Evolutionary conservation across 2,888 invertebrate species (phyloP), one percentile per base, ranked within the genome.

Genomic region (Epistrophella euchroma): DNA sequence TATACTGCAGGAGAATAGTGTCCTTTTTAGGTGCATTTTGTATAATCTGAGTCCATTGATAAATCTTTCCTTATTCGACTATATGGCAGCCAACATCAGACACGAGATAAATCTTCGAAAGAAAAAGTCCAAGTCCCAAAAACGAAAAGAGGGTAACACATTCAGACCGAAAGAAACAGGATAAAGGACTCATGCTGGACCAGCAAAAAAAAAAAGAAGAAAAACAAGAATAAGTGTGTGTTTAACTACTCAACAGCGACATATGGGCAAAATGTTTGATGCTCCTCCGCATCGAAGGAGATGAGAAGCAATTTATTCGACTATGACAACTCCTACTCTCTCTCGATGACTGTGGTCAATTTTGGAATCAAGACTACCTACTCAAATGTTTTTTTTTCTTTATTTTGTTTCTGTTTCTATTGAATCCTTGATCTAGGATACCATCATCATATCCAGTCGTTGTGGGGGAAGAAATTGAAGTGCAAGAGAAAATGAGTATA

Each of bases 301-400:
- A 72, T 64, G 81, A 45, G 60, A 11, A 70, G 62, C 76, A 81
- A 71, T 81, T 56, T 76, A 55, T 81, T 66, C 66, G 50, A 40
- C 58, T 60, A 62, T 55, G 70, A 71, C 66, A 52, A 55, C 74
- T 74, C 45, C 55, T 70, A 74, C 43, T 28, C 68, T 60, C 37
- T 19, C 47, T 40, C 28, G 13, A 77, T 22, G 77, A 25, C 45
- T 81, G 66, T 78, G 72, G 77, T 83, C 78, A 83, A 82, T 73
- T 77, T 73, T 22, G 40, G 55, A 77, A 83, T 68, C 55, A 45
- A 68, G 77, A 78, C 68, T 55, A 55, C 52, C 60, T 60, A 62
- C 52, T 52, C 66, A 50, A 32, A 7, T 9, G 37, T 6, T 13
- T 40, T 35, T 47, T 47, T 47, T 35, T 47, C 32, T 47, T 32